Evolutionary conservation across 2,888 invertebrate species (phyloP), one percentile per base, ranked within the genome.

Genomic region (Piscicola geometra): DNA sequence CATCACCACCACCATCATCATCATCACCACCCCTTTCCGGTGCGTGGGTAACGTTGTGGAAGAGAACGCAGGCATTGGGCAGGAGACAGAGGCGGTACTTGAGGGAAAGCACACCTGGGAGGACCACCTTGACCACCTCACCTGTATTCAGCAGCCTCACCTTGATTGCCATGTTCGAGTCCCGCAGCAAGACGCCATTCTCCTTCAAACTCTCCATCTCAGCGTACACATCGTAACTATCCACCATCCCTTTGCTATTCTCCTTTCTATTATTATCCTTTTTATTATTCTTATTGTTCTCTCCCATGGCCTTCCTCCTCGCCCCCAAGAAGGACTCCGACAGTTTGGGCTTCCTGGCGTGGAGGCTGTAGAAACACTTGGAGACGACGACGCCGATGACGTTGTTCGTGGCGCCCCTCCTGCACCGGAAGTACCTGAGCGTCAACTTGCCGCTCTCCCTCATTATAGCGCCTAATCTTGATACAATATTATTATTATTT

Each of bases 81-180:
- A 56, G n/a, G 15, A 56, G n/a, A 25, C 60, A 56, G 15, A 56
- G 25, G 25, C 5, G n/a, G 25, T 56, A 56, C 60, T 56, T 56
- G 60, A 56, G 60, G 15, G n/a, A 15, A 9, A 56, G n/a, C 3
- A 56, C 60, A 18, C 60, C 60, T 56, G 60, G 60, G n/a, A 56
- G 9, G 3, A 56, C 5, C 5, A 56, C 60, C 60, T 56, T 56
- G n/a, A 56, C n/a, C 5, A 21, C n/a, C 25, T 56, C 60, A 25
- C 60, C 60, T 25, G n/a, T 25, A 25, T 56, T 56, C 5, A 56
- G 25, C 60, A 56, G n/a, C 25, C 60, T 56, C 60, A 56, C 60
- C 25, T 15, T 21, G 15, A 56, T 5, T 5, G 15, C 25, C n/a
- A 15, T 5, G n/a, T 56, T 56, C 15, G 12, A 18, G 15, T 21